Conservation (phyloP, 2,113 vertebrate genomes). For the Phoenicopterus ruber region DNA sequence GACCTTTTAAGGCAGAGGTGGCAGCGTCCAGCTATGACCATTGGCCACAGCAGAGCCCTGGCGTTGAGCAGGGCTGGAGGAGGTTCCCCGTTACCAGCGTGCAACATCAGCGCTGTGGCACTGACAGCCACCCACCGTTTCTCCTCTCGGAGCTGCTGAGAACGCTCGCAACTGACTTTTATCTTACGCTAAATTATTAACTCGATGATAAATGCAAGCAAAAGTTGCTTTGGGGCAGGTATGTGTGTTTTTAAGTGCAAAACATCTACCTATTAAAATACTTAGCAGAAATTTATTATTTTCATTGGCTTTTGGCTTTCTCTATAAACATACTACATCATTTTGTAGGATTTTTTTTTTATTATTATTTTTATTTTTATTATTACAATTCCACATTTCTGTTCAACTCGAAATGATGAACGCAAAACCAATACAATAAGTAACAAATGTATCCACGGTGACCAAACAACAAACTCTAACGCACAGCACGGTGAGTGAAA, state of each 20-base stretch:
- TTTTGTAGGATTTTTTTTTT: slow-evolving; percentile 13
- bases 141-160: background rate
- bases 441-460: slow-evolving; percentile 65
- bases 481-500: slow-evolving; percentile 20
- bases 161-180: background rate
- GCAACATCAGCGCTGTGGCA: background rate
- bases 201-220: background rate
- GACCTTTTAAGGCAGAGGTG: background rate
- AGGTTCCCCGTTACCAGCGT: background rate
- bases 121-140: background rate
- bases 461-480: slow-evolving; percentile 58
- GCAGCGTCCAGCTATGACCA: background rate
- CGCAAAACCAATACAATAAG: slow-evolving; percentile 43
- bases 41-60: background rate
- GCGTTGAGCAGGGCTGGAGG: background rate
- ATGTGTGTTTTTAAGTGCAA: background rate
- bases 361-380: slow-evolving; percentile 22
- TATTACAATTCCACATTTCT: background rate
- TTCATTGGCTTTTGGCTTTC: slow-evolving; percentile 30
- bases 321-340: background rate
- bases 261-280: background rate
- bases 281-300: slow-evolving; percentile 29
- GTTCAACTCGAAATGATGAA: slow-evolving; percentile 52
- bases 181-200: slow-evolving; percentile 39
- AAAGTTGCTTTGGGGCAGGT: background rate